phyloP scores from a whole-genome alignment of 2,797 vertebrate genomes.

The Sparidentex hasta region DNA sequence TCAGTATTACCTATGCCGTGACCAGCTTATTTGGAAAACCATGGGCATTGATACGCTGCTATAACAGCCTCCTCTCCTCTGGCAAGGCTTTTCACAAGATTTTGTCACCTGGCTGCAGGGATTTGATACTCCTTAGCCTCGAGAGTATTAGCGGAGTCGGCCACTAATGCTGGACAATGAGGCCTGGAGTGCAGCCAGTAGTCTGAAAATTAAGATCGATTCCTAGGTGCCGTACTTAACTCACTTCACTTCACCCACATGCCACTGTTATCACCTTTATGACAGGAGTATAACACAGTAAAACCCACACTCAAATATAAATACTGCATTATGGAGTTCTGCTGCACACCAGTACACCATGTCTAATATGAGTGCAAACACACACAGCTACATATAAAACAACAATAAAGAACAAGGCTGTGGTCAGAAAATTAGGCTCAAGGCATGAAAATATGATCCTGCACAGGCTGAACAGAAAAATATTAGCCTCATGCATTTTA shows the following conservation, averaged over 20 bases:
- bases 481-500: constrained; percentile 5
- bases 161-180: constrained; percentile 8
- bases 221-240: not conserved
- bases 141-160: constrained; percentile 18
- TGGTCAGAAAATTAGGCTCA: not conserved
- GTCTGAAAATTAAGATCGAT: constrained; percentile 15
- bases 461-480: constrained; percentile 4
- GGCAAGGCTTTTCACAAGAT: constrained; percentile 26
- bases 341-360: not conserved
- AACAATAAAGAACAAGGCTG: not conserved
- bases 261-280: not conserved
- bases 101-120: constrained; percentile 20
- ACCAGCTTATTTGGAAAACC: constrained; percentile 17
- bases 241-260: not conserved
- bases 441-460: not conserved
- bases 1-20: constrained; percentile 18
- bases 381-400: not conserved
- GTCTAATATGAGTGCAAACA: not conserved
- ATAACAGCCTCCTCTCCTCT: constrained; percentile 5
- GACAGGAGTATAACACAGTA: not conserved
- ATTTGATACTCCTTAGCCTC: constrained; percentile 29
- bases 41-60: constrained; percentile 19
- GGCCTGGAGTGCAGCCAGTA: not conserved
- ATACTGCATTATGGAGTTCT: not conserved
- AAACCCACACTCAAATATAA: not conserved